phyloP scores from a whole-genome alignment of 1,140 invertebrate species.

The Drosophila carrolli region DNA sequence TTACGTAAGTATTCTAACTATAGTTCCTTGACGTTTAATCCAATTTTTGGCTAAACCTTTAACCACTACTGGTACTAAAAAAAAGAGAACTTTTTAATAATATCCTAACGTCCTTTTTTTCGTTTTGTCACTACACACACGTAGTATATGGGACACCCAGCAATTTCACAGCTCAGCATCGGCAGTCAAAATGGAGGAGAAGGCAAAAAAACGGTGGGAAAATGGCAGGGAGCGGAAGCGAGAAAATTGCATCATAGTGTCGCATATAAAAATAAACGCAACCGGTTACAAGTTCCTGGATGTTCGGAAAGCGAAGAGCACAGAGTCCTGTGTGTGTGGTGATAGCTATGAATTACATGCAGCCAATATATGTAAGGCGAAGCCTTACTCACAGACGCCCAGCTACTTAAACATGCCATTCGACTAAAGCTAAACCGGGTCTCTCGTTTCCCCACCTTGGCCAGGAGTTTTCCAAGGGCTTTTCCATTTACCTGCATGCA shows the following conservation, averaged over 20 bases:
- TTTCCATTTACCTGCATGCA: slow-evolving; percentile 64
- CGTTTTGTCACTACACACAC: slow-evolving; percentile 14
- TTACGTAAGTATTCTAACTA: not conserved
- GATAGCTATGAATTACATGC: slow-evolving; percentile 79
- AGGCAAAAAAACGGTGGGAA: slow-evolving; percentile 26
- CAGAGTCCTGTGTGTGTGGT: slow-evolving; percentile 41
- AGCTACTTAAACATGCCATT: slow-evolving; percentile 77
- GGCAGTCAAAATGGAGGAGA: slow-evolving; percentile 21
- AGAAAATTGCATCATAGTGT: slow-evolving; percentile 82
- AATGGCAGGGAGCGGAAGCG: slow-evolving; percentile 63
- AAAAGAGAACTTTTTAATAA: slow-evolving; percentile 31
- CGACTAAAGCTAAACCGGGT: slow-evolving; percentile 54
- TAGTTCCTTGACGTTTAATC: not conserved
- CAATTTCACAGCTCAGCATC: slow-evolving; percentile 75
- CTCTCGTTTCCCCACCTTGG: slow-evolving; percentile 24
- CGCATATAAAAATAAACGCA: slow-evolving; percentile 79
- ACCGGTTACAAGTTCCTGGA: slow-evolving; percentile 60
- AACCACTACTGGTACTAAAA: not conserved
- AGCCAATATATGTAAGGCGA: slow-evolving; percentile 57
- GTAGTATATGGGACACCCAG: slow-evolving; percentile 29
- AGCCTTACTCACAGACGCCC: slow-evolving; percentile 52
- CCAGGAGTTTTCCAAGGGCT: slow-evolving; percentile 19
- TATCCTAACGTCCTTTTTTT: slow-evolving; percentile 18
- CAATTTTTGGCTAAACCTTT: not conserved
- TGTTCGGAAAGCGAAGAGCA: slow-evolving; percentile 27